A percentile compares a stretch with the other conserved stretches of the same genome.
Evolutionary conservation across 1,140 invertebrate species (phyloP).

Genomic region (Drosophila pallidifrons): DNA sequence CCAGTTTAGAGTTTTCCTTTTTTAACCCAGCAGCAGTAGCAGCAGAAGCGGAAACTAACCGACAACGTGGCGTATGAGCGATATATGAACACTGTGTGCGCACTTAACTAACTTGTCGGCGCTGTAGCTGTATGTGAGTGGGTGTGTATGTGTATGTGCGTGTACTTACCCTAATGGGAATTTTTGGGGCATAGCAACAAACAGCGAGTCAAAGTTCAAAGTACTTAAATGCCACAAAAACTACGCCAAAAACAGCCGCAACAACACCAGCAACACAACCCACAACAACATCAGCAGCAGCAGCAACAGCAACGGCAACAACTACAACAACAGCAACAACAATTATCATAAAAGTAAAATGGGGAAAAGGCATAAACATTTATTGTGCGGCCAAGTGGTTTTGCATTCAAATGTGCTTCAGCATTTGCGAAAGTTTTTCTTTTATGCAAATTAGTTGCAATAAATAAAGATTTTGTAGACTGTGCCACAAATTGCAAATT

Average conservation of each 20-base stretch:
- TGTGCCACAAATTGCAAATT: constrained; percentile 33
- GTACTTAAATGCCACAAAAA: constrained; percentile 27
- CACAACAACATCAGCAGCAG: constrained; percentile 2
- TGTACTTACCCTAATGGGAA: constrained; percentile 31
- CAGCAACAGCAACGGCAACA: constrained; percentile 3
- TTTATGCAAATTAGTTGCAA: constrained; percentile 50
- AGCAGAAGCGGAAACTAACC: neutral
- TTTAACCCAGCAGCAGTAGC: neutral
- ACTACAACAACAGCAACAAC: constrained; percentile 12
- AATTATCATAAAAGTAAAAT: constrained; percentile 25
- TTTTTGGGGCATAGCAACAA: constrained; percentile 5
- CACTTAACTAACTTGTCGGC: constrained; percentile 13
- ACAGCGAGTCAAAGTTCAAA: constrained; percentile 28
- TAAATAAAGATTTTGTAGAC: constrained; percentile 44
- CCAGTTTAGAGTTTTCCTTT: constrained; percentile 13
- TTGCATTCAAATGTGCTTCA: constrained; percentile 23
- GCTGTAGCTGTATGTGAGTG: neutral
- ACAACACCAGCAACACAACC: constrained; percentile 9
- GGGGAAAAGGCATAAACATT: constrained; percentile 22
- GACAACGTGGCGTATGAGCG: constrained; percentile 34
- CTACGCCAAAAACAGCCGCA: constrained; percentile 6
- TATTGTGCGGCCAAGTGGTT: constrained; percentile 27
- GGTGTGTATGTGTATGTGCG: neutral
- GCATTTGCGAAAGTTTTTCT: constrained; percentile 19
- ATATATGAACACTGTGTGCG: constrained; percentile 7